Conservation (phyloP, 1,140 invertebrate genomes). For the Antheraea pernyi region DNA sequence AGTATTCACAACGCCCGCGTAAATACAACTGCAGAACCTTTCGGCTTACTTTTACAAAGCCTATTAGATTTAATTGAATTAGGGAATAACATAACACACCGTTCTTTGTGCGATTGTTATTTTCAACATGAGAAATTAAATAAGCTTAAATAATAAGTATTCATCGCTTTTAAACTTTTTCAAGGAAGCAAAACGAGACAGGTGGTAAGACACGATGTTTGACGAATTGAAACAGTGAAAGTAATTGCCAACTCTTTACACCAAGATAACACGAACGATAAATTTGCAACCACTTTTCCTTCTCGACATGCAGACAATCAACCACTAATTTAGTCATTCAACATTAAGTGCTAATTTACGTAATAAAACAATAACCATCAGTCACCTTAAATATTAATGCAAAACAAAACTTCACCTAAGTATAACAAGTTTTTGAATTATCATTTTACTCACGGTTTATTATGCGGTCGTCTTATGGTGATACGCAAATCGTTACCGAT, state of each 20-base stretch:
- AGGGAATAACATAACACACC: constrained; percentile 39
- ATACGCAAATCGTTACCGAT: background rate
- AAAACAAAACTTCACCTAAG: constrained; percentile 20
- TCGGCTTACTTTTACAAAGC: constrained; percentile 42
- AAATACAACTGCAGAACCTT: constrained; percentile 30
- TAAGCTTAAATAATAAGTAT: background rate
- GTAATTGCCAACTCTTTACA: constrained; percentile 37
- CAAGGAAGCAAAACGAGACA: constrained; percentile 5
- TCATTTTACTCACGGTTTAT: constrained; percentile 6
- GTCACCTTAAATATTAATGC: constrained; percentile 16
- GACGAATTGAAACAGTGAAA: constrained; percentile 46
- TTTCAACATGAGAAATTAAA: background rate
- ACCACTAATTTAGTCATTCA: constrained; percentile 39
- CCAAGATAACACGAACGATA: constrained; percentile 38
- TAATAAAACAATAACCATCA: constrained; percentile 32
- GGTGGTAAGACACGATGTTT: constrained; percentile 12
- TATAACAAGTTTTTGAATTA: constrained; percentile 12
- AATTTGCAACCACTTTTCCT: constrained; percentile 37
- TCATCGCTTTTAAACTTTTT: background rate
- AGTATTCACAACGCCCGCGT: background rate
- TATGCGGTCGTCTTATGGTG: background rate
- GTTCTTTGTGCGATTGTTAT: background rate
- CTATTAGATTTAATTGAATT: constrained; percentile 64
- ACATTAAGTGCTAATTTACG: constrained; percentile 29
- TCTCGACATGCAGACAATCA: constrained; percentile 37